Evolutionary conservation across 2,113 vertebrate species (phyloP).

Genomic region (Neotragus moschatus): DNA sequence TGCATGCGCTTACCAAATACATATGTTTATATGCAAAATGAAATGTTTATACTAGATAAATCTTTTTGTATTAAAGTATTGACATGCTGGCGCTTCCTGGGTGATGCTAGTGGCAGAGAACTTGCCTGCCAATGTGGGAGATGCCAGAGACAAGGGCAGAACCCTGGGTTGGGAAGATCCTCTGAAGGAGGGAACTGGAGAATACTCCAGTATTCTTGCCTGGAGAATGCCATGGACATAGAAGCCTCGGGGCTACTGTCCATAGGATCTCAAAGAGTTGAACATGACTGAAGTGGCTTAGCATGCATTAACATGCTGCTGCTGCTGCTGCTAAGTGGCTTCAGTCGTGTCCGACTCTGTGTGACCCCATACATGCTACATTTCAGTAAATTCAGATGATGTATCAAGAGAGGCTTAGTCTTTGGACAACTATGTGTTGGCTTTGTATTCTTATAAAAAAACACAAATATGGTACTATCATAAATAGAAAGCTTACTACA

Average conservation of each 20-base stretch:
- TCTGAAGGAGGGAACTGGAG: neutral
- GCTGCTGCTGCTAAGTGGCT: too few relatives aligned
- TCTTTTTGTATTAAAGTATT: neutral
- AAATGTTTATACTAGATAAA: neutral
- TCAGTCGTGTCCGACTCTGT: too few relatives aligned
- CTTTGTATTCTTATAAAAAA: neutral
- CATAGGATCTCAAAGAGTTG: neutral
- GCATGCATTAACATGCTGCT: neutral
- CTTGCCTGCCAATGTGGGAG: neutral
- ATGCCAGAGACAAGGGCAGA: neutral
- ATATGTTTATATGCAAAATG: neutral
- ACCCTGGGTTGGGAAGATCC: neutral
- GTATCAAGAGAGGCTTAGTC: neutral
- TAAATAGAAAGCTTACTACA: neutral
- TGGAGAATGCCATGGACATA: neutral
- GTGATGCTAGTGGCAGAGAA: neutral
- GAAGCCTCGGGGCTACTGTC: neutral
- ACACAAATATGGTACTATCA: rapidly evolving
- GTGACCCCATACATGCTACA: too few relatives aligned
- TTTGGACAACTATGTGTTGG: neutral
- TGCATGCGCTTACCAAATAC: neutral
- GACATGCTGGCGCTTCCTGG: neutral
- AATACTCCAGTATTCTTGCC: neutral
- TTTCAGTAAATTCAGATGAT: neutral
- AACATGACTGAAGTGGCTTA: neutral